Percentiles rank a stretch among this genome's conserved stretches.
Conservation (phyloP, 2,888 invertebrate genomes). For the Napeogenes sylphis region DNA sequence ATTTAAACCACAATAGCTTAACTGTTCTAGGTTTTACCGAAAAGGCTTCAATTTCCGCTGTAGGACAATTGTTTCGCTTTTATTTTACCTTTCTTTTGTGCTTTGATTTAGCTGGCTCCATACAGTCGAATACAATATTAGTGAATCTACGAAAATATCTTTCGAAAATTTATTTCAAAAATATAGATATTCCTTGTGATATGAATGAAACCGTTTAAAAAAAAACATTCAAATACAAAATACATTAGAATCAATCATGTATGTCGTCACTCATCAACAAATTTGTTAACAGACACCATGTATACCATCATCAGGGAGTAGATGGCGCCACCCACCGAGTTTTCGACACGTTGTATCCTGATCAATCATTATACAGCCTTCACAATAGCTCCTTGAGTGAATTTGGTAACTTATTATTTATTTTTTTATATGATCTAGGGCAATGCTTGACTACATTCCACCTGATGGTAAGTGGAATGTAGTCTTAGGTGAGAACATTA, state of each 20-base stretch:
- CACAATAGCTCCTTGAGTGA: conserved; percentile 90
- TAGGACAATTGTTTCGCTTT: conserved; percentile 22
- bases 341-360: conserved; percentile 82
- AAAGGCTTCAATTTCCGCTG: conserved; percentile 28
- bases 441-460: too few relatives aligned
- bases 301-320: conserved; percentile 86
- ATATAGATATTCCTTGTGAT: too few relatives aligned
- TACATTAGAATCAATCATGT: too few relatives aligned
- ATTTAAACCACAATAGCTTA: conserved; percentile 25
- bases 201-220: not conserved
- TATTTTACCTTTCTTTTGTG: conserved; percentile 19
- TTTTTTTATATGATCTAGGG: too few relatives aligned
- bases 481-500: too few relatives aligned
- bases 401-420: conserved; percentile 55
- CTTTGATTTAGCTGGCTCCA: conserved; percentile 18
- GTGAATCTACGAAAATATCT: too few relatives aligned
- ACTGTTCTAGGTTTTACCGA: conserved; percentile 24
- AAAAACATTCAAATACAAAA: too few relatives aligned
- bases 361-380: conserved; percentile 85
- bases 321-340: conserved; percentile 82
- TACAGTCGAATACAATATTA: not conserved
- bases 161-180: too few relatives aligned
- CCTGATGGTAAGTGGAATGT: too few relatives aligned
- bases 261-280: too few relatives aligned
- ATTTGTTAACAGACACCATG: conserved; percentile 80